phyloP scores from a whole-genome alignment of 1,140 invertebrate genomes.

The Bathynomus jamesi region DNA sequence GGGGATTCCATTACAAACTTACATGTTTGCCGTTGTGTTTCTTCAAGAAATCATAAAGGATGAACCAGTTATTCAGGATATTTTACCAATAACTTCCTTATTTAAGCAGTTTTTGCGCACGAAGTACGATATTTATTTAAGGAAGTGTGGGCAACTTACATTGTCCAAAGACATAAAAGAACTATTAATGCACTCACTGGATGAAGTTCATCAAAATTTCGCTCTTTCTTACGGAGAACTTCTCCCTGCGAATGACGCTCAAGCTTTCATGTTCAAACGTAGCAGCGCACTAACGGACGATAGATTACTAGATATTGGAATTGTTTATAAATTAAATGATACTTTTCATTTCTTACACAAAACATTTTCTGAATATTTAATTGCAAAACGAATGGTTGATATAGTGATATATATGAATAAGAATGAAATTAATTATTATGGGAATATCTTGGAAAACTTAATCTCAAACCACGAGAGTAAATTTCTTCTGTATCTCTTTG shows the following conservation, averaged over 20 bases:
- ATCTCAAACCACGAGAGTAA: neutral
- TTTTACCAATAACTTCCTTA: too few relatives aligned
- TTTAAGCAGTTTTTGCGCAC: neutral
- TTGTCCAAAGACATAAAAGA: neutral
- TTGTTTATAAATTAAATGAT: neutral
- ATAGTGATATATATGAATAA: neutral
- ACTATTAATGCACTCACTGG: neutral
- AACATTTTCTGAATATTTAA: neutral
- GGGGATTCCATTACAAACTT: too few relatives aligned
- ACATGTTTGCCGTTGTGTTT: too few relatives aligned
- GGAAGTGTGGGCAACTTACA: neutral
- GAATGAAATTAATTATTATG: neutral
- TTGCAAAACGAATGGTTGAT: neutral
- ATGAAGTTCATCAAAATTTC: neutral
- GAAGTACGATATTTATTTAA: neutral
- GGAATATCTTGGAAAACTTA: neutral
- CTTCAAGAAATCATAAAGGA: too few relatives aligned
- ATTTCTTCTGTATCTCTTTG: neutral
- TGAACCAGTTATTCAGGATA: too few relatives aligned
- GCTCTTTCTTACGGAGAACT: neutral
- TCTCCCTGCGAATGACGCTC: neutral
- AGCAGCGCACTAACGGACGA: too few relatives aligned
- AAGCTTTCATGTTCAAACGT: too few relatives aligned
- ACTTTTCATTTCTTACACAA: neutral
- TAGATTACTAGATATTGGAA: neutral